Evolutionary conservation across 2,113 vertebrate genomes (phyloP).

Genomic region (Gallinago jamesoni): DNA sequence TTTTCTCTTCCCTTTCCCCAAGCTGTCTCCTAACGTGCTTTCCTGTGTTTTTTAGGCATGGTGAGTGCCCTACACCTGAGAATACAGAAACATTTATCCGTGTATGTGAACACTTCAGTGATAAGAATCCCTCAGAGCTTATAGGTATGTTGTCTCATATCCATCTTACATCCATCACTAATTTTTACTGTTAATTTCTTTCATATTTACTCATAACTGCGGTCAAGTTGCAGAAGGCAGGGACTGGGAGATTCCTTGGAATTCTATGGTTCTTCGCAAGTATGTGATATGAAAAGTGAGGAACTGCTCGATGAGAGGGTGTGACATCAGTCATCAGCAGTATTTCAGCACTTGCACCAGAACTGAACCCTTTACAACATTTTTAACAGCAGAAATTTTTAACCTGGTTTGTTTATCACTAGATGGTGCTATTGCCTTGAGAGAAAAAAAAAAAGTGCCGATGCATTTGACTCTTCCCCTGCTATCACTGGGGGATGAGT

Average conservation of each 20-base stretch:
- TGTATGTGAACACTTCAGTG: constrained; percentile 89
- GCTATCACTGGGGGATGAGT: neutral
- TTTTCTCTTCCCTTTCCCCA: neutral
- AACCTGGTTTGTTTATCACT: constrained; percentile 10
- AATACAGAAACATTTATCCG: constrained; percentile 89
- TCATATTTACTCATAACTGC: neutral
- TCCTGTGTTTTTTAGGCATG: constrained; percentile 81
- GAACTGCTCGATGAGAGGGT: neutral
- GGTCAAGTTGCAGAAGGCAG: neutral
- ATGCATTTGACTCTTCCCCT: neutral
- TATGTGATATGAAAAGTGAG: neutral
- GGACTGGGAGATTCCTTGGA: too few relatives aligned
- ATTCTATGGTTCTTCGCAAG: neutral
- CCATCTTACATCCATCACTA: neutral
- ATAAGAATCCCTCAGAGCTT: constrained; percentile 91
- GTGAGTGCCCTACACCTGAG: constrained; percentile 90
- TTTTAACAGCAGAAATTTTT: neutral
- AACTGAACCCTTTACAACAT: neutral
- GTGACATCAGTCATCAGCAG: neutral
- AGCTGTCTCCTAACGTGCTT: neutral
- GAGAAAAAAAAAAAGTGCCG: neutral
- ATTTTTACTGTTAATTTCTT: neutral
- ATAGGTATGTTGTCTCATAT: constrained; percentile 81
- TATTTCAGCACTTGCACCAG: neutral
- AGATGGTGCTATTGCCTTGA: constrained; percentile 62